A percentile compares a stretch with the other conserved stretches of the same genome.
These are phyloP conservation scores for Sus cebifrons DNA, from an alignment of 2,797 vertebrate species.

Conservation along the genomic window DNA sequence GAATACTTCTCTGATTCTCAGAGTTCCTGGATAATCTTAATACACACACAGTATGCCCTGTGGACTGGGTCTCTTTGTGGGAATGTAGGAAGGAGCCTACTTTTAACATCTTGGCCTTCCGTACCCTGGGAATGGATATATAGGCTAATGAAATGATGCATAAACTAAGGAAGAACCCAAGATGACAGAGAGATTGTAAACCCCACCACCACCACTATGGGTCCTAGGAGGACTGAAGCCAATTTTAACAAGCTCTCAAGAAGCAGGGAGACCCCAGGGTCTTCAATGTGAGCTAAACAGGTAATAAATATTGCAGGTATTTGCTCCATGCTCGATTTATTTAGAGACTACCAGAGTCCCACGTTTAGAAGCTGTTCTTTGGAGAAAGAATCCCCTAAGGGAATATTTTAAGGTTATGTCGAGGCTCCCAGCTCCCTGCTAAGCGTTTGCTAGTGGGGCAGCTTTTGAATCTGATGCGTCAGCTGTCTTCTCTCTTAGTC, in stretches of 20 bases:
- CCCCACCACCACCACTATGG: not conserved
- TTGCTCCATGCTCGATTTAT: not conserved
- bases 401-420: not conserved
- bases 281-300: not conserved
- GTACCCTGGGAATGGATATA: not conserved
- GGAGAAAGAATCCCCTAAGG: not conserved
- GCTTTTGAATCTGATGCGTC: not conserved
- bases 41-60: not conserved
- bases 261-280: not conserved
- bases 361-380: conserved; percentile 2
- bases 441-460: not conserved
- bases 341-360: conserved; percentile 6
- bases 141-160: not conserved
- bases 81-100: not conserved
- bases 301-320: not conserved
- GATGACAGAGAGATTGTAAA: not conserved
- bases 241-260: not conserved
- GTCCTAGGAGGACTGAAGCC: not conserved
- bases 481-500: conserved; percentile 61
- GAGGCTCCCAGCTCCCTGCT: not conserved
- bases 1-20: not conserved
- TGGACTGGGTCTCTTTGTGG: not conserved
- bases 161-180: not conserved
- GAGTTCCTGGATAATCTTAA: not conserved
- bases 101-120: conserved; percentile 21